phyloP scores from a whole-genome alignment of 53 echinoderm and acorn worm species.

The Echinometra lucunter region DNA sequence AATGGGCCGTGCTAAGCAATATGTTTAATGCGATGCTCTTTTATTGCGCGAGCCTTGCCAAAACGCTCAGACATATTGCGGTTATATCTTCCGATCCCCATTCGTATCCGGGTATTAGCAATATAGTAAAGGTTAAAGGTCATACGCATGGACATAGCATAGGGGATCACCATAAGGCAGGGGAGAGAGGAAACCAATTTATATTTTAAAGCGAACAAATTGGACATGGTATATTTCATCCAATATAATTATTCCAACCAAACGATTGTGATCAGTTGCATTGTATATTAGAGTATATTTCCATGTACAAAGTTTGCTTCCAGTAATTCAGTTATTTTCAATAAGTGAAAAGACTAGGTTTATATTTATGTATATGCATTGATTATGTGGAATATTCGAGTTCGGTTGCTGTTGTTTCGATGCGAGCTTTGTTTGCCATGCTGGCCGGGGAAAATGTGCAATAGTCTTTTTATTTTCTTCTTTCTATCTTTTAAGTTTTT shows the following conservation, averaged over 20 bases:
- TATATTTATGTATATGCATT: background rate
- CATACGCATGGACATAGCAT: background rate
- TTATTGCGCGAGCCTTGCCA: background rate
- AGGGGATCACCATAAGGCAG: background rate
- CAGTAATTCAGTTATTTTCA: background rate
- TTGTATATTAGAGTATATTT: too few relatives aligned
- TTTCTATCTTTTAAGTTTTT: background rate
- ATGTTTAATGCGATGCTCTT: background rate
- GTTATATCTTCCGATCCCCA: too few relatives aligned
- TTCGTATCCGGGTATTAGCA: background rate
- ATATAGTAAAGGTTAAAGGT: background rate
- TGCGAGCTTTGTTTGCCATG: background rate
- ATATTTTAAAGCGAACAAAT: background rate
- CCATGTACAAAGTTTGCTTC: background rate
- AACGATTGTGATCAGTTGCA: background rate
- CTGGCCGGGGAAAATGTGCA: constrained; percentile 9
- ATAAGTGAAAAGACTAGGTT: background rate
- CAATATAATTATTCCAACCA: background rate
- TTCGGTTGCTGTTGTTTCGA: background rate
- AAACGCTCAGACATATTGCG: background rate
- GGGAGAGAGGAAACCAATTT: background rate
- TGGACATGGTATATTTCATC: background rate
- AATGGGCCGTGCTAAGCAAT: background rate
- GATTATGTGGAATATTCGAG: background rate
- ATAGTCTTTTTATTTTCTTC: background rate